Evolutionary conservation across 2,888 invertebrate genomes (phyloP).

Genomic region (Lapara coniferarum): DNA sequence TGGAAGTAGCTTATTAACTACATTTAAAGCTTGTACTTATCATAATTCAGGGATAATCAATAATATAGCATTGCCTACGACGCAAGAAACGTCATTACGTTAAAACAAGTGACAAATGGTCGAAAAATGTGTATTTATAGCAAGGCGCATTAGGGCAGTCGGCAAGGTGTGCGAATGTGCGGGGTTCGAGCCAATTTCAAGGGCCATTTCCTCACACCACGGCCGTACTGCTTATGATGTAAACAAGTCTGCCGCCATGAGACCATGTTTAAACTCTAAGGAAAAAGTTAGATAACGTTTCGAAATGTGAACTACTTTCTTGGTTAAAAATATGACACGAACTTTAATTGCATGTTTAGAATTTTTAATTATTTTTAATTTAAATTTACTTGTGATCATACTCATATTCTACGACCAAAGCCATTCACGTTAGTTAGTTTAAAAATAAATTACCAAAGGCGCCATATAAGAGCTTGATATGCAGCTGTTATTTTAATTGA

Average conservation of each 20-base stretch:
- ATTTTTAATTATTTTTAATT: no score
- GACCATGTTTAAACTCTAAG: background rate
- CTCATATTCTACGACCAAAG: background rate
- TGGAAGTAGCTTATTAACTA: no score
- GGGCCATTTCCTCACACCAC: constrained; percentile 75
- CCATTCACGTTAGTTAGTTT: background rate
- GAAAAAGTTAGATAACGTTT: background rate
- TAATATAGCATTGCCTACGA: background rate
- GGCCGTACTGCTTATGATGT: constrained; percentile 36
- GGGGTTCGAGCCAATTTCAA: constrained; percentile 75
- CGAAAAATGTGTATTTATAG: constrained; percentile 63
- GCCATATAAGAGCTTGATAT: constrained; percentile 31
- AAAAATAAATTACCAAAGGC: constrained; percentile 53
- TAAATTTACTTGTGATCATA: background rate
- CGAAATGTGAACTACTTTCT: no score
- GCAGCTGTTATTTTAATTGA: constrained; percentile 57
- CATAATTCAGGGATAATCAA: background rate
- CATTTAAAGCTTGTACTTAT: no score
- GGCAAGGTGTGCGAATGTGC: constrained; percentile 74
- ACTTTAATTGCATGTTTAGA: no score
- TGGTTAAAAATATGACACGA: no score
- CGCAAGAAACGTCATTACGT: constrained; percentile 49
- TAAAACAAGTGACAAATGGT: constrained; percentile 64
- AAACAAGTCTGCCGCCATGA: constrained; percentile 1
- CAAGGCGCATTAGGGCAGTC: constrained; percentile 73